Conservation (phyloP, 2,797 vertebrate species). For the Tragopan temminckii region DNA sequence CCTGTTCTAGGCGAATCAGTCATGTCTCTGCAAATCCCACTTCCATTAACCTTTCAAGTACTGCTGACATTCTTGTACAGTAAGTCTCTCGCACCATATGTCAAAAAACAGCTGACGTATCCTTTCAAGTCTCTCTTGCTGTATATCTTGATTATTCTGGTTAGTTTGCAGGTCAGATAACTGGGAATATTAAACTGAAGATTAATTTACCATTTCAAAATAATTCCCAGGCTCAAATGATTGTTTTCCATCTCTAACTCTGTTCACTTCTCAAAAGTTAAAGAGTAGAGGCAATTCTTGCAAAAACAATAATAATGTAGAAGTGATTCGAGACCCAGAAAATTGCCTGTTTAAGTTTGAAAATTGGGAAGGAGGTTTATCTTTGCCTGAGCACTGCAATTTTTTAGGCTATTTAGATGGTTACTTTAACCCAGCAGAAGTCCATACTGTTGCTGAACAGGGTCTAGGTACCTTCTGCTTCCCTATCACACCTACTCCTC, state of each 20-base stretch:
- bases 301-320: background rate
- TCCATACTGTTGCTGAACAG: background rate
- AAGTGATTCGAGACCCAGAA: background rate
- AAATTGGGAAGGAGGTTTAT: background rate
- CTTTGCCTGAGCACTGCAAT: background rate
- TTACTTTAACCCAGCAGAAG: background rate
- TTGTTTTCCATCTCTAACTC: background rate
- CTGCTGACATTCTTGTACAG: slow-evolving; percentile 5
- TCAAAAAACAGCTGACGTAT: slow-evolving; percentile 43
- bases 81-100: slow-evolving; percentile 30
- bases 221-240: background rate
- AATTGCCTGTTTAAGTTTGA: background rate
- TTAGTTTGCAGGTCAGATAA: slow-evolving; percentile 23
- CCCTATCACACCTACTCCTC: background rate
- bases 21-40: slow-evolving; percentile 60
- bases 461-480: background rate
- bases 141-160: slow-evolving; percentile 26
- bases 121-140: slow-evolving; percentile 23
- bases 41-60: slow-evolving; percentile 70
- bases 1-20: slow-evolving; percentile 49
- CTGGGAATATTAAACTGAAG: slow-evolving; percentile 21
- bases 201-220: slow-evolving; percentile 45
- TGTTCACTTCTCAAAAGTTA: slow-evolving; percentile 7
- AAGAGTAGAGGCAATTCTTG: background rate
- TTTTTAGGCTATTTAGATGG: background rate